Conservation (phyloP, 1,140 invertebrate genomes). For the Campoletis sonorensis region DNA sequence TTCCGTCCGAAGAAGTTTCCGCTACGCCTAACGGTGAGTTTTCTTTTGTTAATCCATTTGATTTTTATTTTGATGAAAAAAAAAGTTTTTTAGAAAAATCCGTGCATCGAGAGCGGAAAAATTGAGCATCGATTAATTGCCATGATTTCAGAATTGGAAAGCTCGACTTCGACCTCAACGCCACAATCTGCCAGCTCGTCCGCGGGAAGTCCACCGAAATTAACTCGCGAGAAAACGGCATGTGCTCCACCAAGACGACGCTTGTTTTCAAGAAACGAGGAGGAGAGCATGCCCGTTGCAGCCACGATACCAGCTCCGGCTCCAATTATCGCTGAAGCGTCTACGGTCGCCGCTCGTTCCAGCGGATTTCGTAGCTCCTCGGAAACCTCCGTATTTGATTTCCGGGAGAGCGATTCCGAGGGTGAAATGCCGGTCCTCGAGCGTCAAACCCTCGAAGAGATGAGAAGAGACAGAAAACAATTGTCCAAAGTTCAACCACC, state of each 20-base stretch:
- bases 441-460: constrained; percentile 77
- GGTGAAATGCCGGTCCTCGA: constrained; percentile 79
- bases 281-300: constrained; percentile 69
- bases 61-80: neutral
- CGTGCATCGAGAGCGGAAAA: neutral
- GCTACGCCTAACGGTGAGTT: constrained; percentile 65
- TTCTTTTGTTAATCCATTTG: neutral
- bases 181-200: constrained; percentile 69
- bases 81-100: neutral
- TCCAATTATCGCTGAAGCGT: constrained; percentile 57
- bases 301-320: constrained; percentile 57
- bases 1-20: constrained; percentile 59
- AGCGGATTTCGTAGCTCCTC: constrained; percentile 79
- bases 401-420: constrained; percentile 79
- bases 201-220: constrained; percentile 75
- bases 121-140: constrained; percentile 33
- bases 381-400: constrained; percentile 82
- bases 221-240: constrained; percentile 73
- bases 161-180: constrained; percentile 67
- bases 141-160: constrained; percentile 61
- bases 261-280: constrained; percentile 76
- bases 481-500: constrained; percentile 74
- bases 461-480: constrained; percentile 77
- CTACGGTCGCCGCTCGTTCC: constrained; percentile 69
- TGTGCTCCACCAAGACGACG: constrained; percentile 71